phyloP scores from a whole-genome alignment of 1,140 invertebrate species.

The Thrips palmi region DNA sequence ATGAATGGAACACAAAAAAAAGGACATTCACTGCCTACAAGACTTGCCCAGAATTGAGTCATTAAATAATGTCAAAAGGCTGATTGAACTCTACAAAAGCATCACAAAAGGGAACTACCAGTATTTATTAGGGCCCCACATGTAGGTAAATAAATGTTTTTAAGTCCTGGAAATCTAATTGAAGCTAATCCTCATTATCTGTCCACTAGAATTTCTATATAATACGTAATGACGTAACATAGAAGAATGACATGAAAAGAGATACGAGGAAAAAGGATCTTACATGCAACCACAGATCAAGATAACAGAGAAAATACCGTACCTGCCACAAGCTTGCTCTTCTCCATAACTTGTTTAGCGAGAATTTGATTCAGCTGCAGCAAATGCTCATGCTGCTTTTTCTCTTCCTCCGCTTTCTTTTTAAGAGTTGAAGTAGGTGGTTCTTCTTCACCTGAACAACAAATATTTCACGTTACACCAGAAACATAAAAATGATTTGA shows the following conservation, averaged over 20 bases:
- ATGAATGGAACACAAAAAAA: too few species aligned
- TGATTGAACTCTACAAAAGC: too few species aligned
- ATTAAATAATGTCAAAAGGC: too few species aligned
- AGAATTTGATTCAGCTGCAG: slow-evolving; percentile 77
- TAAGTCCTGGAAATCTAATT: not conserved
- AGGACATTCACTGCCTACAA: too few species aligned
- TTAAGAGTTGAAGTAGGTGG: slow-evolving; percentile 25
- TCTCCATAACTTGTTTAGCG: slow-evolving; percentile 84
- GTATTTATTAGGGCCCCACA: too few species aligned
- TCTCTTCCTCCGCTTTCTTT: slow-evolving; percentile 55
- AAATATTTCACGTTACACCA: slow-evolving; percentile 7
- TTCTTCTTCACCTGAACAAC: slow-evolving; percentile 19
- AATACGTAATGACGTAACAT: not conserved
- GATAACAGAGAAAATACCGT: slow-evolving; percentile 20
- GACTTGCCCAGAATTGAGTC: too few species aligned
- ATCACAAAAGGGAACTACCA: too few species aligned
- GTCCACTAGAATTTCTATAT: not conserved
- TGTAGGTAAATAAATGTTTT: not conserved
- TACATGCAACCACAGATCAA: not conserved
- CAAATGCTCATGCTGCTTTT: slow-evolving; percentile 68
- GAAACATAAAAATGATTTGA: slow-evolving; percentile 7
- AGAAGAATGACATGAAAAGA: not conserved
- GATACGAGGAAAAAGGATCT: not conserved
- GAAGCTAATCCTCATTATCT: not conserved
- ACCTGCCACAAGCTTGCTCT: slow-evolving; percentile 87